Base-by-base conservation (phyloP, 2,888 invertebrate genomes). In the Mactromeris polynyma region DNA sequence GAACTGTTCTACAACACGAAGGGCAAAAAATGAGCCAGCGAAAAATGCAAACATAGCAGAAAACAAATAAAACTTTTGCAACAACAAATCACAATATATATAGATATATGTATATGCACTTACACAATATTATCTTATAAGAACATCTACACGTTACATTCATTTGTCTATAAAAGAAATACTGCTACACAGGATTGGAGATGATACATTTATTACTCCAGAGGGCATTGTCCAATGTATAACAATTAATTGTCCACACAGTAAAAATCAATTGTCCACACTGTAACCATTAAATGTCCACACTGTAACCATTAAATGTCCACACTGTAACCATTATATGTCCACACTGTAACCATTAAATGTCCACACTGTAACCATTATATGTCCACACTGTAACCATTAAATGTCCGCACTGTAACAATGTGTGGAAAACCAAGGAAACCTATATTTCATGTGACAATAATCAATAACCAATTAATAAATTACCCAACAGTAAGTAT, bases 71-170 rank as follows among this genome's bases (percentile, higher is more conserved):
- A 69, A 73, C 19, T 14, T 46, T 38, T 77, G 77, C 51, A 77
- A 77, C 78, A 84, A 77, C 78, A 54, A 6, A 17, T 84, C n/a
- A 84, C 84, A 78, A 78, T 40, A 78, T 54, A 84, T 84, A 51
- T 78, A 84, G 77, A 78, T 46, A 40, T 81, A 51, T 51, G 9
- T 51, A 31, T 38, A 42, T 42, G 26, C 51, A 36, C 26, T 19
- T 83, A 83, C 73, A 83, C 83, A 73, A 46, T 36, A 73, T 73
- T 36, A 73, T 73, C 33, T 73, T 36, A 19, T n/a, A 58, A 7
- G 26, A 33, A 73, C 73, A 73, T 73, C 33, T 73, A 73, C 36
- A 36, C 73, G 36, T 73, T 33, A 64, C 58, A 64, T 26, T 26
- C 26, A 64, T 64, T 64, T 0, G 26, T 26, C 26, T 26, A 64